Conservation (phyloP, 2,797 vertebrate genomes). For the Petrocephalus schoutedeni region DNA sequence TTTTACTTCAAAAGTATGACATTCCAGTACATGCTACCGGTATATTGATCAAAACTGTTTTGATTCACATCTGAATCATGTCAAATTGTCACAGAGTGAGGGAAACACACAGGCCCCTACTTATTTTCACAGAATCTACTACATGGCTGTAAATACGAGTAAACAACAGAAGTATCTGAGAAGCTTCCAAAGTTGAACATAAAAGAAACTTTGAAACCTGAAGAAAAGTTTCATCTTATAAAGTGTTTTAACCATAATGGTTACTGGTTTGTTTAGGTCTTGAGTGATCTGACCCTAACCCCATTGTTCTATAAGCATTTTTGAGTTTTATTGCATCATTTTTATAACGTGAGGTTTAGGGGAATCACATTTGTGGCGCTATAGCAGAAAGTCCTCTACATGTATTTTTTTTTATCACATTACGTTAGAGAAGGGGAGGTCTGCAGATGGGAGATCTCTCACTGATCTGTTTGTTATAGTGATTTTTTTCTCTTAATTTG, state of each 20-base stretch:
- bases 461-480: not conserved
- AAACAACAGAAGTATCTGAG: not conserved
- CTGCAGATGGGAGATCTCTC: not conserved
- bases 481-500: not conserved
- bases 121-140: not conserved
- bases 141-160: not conserved
- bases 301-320: not conserved
- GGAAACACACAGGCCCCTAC: not conserved
- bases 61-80: not conserved
- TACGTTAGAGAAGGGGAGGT: not conserved
- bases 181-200: not conserved
- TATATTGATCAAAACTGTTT: not conserved
- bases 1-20: not conserved
- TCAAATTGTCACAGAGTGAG: not conserved
- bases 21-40: not conserved
- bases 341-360: not conserved
- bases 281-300: not conserved
- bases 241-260: not conserved
- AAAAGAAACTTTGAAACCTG: not conserved
- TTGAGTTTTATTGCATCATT: not conserved
- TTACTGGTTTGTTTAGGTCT: not conserved
- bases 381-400: not conserved
- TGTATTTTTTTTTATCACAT: not conserved
- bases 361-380: not conserved
- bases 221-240: not conserved